These are phyloP conservation scores for Leucophenga montana DNA, from an alignment of 2,888 invertebrate species.

Conservation along the genomic window DNA sequence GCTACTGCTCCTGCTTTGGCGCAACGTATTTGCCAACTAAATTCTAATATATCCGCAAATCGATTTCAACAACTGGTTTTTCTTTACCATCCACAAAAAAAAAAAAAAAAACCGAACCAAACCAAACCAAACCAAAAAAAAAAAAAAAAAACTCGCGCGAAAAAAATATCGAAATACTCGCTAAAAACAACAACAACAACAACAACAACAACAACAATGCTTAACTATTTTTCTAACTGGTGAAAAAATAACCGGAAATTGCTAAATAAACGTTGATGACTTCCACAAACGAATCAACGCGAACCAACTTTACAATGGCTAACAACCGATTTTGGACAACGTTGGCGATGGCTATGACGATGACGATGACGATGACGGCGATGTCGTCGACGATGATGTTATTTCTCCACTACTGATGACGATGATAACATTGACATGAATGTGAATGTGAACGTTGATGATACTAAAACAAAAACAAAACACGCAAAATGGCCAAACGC, in stretches of 20 bases:
- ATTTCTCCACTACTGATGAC: constrained; percentile 30
- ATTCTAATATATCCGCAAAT: constrained; percentile 55
- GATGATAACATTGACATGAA: constrained; percentile 40
- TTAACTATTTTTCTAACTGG: constrained; percentile 36
- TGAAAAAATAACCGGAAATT: constrained; percentile 52
- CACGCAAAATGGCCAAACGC: neutral
- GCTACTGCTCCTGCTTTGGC: neutral
- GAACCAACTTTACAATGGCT: constrained; percentile 17
- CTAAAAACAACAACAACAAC: constrained; percentile 34
- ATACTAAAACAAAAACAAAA: constrained; percentile 15
- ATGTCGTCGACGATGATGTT: constrained; percentile 26
- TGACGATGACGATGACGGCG: constrained; percentile 18
- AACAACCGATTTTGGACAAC: constrained; percentile 12
- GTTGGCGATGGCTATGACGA: constrained; percentile 14
- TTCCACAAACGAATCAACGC: constrained; percentile 27
- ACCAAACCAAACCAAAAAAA: no score
- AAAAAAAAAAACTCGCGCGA: constrained; percentile 33
- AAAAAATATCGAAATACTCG: constrained; percentile 24
- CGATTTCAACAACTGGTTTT: constrained; percentile 51
- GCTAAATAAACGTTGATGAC: constrained; percentile 60
- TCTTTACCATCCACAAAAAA: constrained; percentile 12
- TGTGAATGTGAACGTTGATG: constrained; percentile 38
- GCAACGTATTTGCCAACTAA: constrained; percentile 41
- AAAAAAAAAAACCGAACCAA: constrained; percentile 50
- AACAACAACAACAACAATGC: constrained; percentile 32